Conservation (phyloP, 2,797 vertebrate species). For the Micrastur ruficollis region DNA sequence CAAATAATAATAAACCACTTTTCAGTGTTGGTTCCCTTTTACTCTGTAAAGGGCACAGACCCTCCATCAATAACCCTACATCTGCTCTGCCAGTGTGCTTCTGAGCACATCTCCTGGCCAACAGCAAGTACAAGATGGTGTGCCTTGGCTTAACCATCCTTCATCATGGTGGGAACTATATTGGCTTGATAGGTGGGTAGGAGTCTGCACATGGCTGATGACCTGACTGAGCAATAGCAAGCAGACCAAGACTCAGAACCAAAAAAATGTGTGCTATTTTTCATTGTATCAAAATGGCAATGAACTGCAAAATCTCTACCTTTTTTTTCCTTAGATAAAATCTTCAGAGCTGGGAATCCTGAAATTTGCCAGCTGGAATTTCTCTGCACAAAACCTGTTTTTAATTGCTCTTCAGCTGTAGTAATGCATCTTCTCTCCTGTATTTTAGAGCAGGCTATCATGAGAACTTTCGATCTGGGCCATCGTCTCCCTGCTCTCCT, state of each 20-base stretch:
- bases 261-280: neutral
- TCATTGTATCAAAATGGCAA: neutral
- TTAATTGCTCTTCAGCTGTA: neutral
- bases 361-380: neutral
- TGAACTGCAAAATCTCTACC: neutral
- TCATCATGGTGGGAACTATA: accelerated
- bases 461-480: constrained; percentile 77
- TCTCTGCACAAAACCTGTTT: neutral
- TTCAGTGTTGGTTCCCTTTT: neutral
- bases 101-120: neutral
- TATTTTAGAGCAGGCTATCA: constrained; percentile 82
- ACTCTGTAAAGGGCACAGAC: neutral
- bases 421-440: constrained; percentile 14
- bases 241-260: neutral
- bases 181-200: neutral
- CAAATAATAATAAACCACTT: neutral
- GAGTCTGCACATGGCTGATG: neutral
- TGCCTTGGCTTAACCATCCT: neutral
- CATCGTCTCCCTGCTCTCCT: constrained; percentile 75
- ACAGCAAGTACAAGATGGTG: neutral
- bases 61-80: neutral
- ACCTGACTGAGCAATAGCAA: neutral
- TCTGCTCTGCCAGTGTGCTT: neutral
- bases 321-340: neutral
- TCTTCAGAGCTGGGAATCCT: neutral